These are phyloP conservation scores for Leucopternis melanops DNA, from an alignment of 2,113 vertebrate genomes.

Conservation along the genomic window DNA sequence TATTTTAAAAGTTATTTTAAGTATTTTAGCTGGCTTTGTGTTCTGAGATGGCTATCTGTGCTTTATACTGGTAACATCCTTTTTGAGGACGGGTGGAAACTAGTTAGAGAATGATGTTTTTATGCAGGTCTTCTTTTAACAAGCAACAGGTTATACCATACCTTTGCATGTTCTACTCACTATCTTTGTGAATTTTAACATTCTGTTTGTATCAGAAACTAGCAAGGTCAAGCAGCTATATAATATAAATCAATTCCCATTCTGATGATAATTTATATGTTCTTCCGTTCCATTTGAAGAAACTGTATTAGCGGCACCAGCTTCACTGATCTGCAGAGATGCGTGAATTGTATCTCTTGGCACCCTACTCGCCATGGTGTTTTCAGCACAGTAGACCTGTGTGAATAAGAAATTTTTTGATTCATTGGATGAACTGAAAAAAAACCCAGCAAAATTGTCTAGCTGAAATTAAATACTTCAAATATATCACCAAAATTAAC, in stretches of 20 bases:
- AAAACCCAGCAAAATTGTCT: background rate
- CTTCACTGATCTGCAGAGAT: background rate
- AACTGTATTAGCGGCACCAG: background rate
- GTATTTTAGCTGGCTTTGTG: background rate
- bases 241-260: background rate
- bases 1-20: background rate
- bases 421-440: background rate
- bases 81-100: background rate
- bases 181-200: background rate
- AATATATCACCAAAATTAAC: background rate
- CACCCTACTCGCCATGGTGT: background rate
- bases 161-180: background rate
- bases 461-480: background rate
- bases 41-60: background rate
- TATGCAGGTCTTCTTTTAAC: background rate
- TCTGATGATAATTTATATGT: background rate
- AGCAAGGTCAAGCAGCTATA: background rate
- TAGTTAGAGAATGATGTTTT: background rate
- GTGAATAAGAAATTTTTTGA: background rate
- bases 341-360: background rate
- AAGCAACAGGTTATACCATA: background rate
- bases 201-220: background rate
- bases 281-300: background rate
- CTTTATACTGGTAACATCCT: background rate
- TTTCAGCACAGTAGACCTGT: background rate